These are phyloP conservation scores for Scolopax rusticola DNA, from an alignment of 2,797 vertebrate species.

Conservation along the genomic window DNA sequence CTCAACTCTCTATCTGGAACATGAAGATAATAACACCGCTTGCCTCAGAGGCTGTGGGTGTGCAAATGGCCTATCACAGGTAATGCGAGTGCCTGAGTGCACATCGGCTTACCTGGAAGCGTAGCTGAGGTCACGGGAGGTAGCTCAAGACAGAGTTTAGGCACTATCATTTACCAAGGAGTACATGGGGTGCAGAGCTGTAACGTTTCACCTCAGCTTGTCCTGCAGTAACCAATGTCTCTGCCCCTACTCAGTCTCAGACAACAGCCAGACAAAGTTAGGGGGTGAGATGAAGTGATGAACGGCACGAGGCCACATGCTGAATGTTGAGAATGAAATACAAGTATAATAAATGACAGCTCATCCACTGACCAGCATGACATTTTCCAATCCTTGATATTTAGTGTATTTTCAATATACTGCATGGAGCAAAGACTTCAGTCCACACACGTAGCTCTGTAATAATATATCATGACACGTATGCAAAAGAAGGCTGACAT, in stretches of 20 bases:
- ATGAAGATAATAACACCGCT: not conserved
- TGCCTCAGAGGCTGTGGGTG: not conserved
- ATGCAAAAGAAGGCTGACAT: not conserved
- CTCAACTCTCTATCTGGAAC: not conserved
- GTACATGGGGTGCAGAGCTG: fast-evolving
- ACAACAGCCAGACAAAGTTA: not conserved
- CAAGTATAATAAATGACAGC: not conserved
- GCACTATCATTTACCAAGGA: fast-evolving
- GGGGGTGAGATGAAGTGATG: not conserved
- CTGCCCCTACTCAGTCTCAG: not conserved
- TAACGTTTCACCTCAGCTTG: not conserved
- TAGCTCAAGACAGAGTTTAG: not conserved
- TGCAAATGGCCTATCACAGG: fast-evolving
- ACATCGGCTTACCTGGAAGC: not conserved
- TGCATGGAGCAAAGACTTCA: not conserved
- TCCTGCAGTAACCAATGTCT: not conserved
- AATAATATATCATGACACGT: not conserved
- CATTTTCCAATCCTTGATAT: not conserved
- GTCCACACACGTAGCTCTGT: not conserved
- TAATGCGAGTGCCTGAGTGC: not conserved
- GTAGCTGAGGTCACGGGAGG: not conserved
- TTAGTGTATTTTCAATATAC: not conserved
- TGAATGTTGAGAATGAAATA: not conserved
- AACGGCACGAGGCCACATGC: not conserved
- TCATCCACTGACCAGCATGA: not conserved